phyloP scores from a whole-genome alignment of 2,113 vertebrate genomes.

The cat (Felis catus) region F.catus_Fca126_mat1.0 CM031416.1:36945501-36946000 shows the following conservation, averaged over 20 bases:
- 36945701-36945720: not conserved
- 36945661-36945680: not conserved
- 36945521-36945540: not conserved
- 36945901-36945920: constrained; percentile 96
- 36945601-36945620: not conserved
- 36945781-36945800: constrained; percentile 99
- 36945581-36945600: not conserved
- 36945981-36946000: constrained; percentile 96
- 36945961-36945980: constrained; percentile 97
- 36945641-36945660: not conserved
- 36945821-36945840: constrained; percentile 97
- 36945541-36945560: not conserved
- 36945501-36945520: not conserved
- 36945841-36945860: constrained; percentile 93
- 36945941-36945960: constrained; percentile 96
- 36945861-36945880: constrained; percentile 96
- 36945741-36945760: constrained; percentile 61
- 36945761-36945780: constrained; percentile 98
- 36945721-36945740: not conserved
- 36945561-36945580: not conserved
- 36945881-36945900: constrained; percentile 97
- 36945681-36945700: not conserved
- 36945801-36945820: constrained; percentile 97
- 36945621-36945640: not conserved
- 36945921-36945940: constrained; percentile 88